A percentile compares a stretch with the other conserved stretches of the same genome.
Evolutionary conservation across 2,113 vertebrate genomes (phyloP).

Genomic region (Dasyornis broadbenti): DNA sequence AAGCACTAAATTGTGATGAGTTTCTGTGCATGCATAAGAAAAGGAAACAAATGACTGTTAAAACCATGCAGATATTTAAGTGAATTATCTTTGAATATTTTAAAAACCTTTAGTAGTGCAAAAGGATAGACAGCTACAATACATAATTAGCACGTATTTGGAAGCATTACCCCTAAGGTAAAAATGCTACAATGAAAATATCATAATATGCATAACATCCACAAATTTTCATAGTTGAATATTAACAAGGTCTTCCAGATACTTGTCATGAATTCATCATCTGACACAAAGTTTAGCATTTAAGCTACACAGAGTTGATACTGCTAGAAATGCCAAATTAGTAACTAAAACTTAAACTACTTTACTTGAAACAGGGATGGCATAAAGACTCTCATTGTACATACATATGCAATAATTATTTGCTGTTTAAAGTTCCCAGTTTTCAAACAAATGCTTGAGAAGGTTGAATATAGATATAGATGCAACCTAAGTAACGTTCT

Average conservation of each 20-base stretch:
- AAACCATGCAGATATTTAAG: not conserved
- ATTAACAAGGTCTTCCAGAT: not conserved
- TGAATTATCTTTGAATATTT: not conserved
- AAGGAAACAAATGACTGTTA: not conserved
- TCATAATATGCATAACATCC: not conserved
- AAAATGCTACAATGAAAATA: slow-evolving; percentile 44
- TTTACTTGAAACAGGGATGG: not conserved
- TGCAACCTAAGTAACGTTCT: not conserved
- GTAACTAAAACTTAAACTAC: not conserved
- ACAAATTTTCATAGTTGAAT: not conserved
- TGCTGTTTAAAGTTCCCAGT: not conserved
- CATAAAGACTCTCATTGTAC: not conserved
- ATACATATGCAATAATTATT: not conserved
- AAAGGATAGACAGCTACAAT: not conserved
- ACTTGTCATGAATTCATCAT: not conserved
- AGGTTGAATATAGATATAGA: not conserved
- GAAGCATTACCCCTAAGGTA: not conserved
- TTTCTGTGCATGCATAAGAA: not conserved
- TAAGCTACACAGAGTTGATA: not conserved
- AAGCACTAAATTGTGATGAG: not conserved
- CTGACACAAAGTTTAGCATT: not conserved
- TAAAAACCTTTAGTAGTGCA: not conserved
- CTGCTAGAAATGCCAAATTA: not conserved
- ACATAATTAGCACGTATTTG: not conserved
- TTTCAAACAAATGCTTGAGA: not conserved